phyloP scores from a whole-genome alignment of 1,140 invertebrate genomes.

The Sitobion miscanthi region DNA sequence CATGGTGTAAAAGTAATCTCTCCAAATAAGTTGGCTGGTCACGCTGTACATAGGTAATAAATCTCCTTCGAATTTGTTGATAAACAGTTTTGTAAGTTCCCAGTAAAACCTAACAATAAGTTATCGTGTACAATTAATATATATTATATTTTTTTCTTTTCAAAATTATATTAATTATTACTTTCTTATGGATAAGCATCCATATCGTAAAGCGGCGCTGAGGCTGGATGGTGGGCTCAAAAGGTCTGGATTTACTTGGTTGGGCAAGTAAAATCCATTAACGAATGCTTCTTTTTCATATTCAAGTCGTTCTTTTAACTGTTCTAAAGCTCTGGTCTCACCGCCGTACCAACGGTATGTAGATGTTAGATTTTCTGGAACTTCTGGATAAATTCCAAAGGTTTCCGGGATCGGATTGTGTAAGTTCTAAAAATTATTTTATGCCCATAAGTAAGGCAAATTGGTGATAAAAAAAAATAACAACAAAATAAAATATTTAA shows the following conservation, averaged over 20 bases:
- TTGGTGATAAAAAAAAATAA: not conserved
- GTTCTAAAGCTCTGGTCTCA: conserved; percentile 71
- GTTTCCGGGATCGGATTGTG: conserved; percentile 67
- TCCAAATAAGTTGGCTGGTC: conserved; percentile 76
- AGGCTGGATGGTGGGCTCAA: conserved; percentile 72
- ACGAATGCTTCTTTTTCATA: conserved; percentile 67
- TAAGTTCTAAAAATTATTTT: not conserved
- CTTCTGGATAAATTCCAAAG: conserved; percentile 67
- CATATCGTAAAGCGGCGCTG: conserved; percentile 73
- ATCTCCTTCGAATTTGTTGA: conserved; percentile 57
- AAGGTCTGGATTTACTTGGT: conserved; percentile 73
- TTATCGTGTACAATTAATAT: not conserved
- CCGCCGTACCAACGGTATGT: conserved; percentile 71
- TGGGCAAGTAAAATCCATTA: conserved; percentile 66
- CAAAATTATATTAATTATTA: conserved; percentile 60
- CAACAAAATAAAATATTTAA: not conserved
- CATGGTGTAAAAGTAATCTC: conserved; percentile 82
- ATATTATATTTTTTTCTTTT: not conserved
- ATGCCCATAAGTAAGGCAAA: not conserved
- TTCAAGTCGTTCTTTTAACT: conserved; percentile 60
- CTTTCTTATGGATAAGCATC: conserved; percentile 70
- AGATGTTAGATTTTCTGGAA: conserved; percentile 61
- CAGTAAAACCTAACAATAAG: conserved; percentile 10
- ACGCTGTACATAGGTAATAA: conserved; percentile 64
- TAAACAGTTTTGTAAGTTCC: conserved; percentile 26